Base-by-base conservation (phyloP, 2,797 vertebrate genomes). In the Scolopax bukidnonensis region DNA sequence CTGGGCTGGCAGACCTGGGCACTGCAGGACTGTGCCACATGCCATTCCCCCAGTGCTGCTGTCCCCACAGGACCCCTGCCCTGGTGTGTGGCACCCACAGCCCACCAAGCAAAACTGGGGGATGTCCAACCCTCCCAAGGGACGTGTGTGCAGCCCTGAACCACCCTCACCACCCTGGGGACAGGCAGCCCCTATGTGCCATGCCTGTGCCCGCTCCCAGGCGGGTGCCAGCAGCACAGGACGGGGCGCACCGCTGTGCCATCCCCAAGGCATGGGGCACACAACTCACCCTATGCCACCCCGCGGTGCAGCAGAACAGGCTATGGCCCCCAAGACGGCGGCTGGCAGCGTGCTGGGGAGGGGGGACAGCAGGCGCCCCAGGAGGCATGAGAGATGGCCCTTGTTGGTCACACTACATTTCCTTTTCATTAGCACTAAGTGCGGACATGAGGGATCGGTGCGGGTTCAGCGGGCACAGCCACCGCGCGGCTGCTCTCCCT, bases 341-440 rank as follows among this genome's bases (percentile, higher is more conserved):
- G n/a, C 30, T 86, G 10, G 8, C 19, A 32, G 64, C 0, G 0
- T 25, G 73, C 83, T 51, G 16, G 11, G 16, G 32, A 27, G 53
- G 45, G 15, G 33, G 33, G 41, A 27, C 27, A 3, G 88, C 19
- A 4, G 73, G 77, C 0, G 2, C 97, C 96, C 96, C 13, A 16
- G 97, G 45, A 77, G 97, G 98, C 97, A 97, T 99, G 99, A 99
- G 99, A 98, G 84, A 99, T 99, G 98, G 98, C 98, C 98, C 98
- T 99, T 98, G 99, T 99, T 98, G 99, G 99, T 99, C 98, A 99
- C 99, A 99, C 98, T 99, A 99, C 99, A 99, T 99, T 99, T 99
- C 98, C 98, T 99, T 99, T 99, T 99, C 99, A 99, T 99, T 99
- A 99, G 99, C 98, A 96, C 99, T 99, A 99, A 99, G 99, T 98